Evolutionary conservation across 2,888 invertebrate genomes (phyloP).

Genomic region (Coecobrya sp.): DNA sequence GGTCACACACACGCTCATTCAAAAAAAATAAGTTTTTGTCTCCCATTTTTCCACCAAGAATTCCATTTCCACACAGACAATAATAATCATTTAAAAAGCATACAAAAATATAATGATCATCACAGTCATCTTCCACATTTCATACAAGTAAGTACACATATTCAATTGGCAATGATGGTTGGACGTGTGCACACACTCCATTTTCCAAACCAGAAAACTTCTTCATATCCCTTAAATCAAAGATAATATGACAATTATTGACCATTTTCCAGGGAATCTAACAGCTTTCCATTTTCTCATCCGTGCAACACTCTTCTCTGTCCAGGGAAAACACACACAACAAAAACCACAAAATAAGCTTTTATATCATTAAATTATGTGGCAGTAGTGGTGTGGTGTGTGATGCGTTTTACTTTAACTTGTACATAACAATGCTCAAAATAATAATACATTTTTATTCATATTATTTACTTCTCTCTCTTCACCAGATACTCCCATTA

Average conservation of each 20-base stretch:
- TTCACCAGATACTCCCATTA: neutral
- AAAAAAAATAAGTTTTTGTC: neutral
- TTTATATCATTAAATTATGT: conserved; percentile 66
- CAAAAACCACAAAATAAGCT: conserved; percentile 59
- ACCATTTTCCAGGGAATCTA: conserved; percentile 68
- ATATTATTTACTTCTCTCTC: conserved; percentile 26
- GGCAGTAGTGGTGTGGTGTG: neutral
- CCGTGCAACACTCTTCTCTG: neutral
- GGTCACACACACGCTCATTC: conserved; percentile 26
- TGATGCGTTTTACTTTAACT: neutral
- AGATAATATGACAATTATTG: conserved; percentile 81
- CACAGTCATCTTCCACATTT: neutral
- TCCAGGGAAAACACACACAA: neutral
- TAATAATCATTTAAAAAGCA: conserved; percentile 70
- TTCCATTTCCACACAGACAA: conserved; percentile 45
- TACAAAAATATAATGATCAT: conserved; percentile 18
- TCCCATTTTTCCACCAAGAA: conserved; percentile 28
- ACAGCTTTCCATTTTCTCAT: conserved; percentile 48
- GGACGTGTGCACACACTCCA: conserved; percentile 58
- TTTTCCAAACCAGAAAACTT: conserved; percentile 22
- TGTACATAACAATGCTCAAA: neutral
- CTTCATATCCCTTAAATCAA: conserved; percentile 68
- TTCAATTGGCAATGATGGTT: neutral
- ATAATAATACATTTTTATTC: conserved; percentile 46
- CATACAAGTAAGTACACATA: no score